phyloP scores from a whole-genome alignment of 2,888 invertebrate genomes.

The Eristalis arbustorum region DNA sequence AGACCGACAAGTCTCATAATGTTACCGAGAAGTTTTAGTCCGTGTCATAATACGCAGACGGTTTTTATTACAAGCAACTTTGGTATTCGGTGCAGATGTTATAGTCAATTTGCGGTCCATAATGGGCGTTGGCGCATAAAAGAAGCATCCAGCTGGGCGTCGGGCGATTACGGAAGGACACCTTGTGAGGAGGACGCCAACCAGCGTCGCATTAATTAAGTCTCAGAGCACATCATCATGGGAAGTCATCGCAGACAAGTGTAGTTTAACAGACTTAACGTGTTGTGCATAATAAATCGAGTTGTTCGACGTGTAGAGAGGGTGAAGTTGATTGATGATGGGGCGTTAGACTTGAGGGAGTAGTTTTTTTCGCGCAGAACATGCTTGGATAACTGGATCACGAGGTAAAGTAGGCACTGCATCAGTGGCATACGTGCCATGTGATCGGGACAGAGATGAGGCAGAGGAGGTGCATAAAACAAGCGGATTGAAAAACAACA shows the following conservation, averaged over 20 bases:
- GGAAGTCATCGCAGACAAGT: neutral
- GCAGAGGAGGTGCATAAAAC: no score
- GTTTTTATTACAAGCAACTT: neutral
- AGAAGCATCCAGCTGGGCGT: neutral
- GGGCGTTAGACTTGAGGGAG: neutral
- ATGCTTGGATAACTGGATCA: neutral
- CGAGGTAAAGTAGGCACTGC: no score
- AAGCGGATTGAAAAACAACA: no score
- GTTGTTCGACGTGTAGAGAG: neutral
- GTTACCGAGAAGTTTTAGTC: neutral
- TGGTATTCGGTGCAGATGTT: neutral
- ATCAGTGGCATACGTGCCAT: no score
- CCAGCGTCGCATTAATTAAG: neutral
- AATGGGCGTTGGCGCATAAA: neutral
- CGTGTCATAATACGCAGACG: neutral
- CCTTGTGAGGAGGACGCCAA: neutral
- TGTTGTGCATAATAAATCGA: neutral
- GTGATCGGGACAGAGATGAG: no score
- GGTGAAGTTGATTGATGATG: neutral
- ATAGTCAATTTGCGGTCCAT: neutral
- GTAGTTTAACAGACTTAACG: neutral
- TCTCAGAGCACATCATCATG: neutral
- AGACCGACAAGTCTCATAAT: neutral
- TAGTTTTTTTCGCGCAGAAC: neutral
- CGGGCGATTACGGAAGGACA: neutral